phyloP scores from a whole-genome alignment of 2,888 invertebrate genomes.

The Lordiphosa andalusiaca region DNA sequence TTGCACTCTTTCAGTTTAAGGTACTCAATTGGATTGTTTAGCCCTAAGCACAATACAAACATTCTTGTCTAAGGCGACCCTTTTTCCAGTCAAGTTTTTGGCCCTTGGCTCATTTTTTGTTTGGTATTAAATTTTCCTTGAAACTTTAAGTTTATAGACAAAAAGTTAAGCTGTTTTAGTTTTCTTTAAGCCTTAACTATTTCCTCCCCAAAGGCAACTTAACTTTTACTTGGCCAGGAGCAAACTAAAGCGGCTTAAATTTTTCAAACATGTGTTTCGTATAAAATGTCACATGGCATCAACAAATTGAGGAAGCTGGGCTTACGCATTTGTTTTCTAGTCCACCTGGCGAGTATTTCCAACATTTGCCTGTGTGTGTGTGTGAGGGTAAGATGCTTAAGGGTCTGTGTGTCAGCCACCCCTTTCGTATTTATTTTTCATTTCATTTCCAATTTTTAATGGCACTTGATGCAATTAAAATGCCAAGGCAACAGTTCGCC shows the following conservation, averaged over 20 bases:
- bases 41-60: conserved; percentile 50
- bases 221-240: conserved; percentile 52
- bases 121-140: conserved; percentile 25
- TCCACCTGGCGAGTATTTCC: conserved; percentile 37
- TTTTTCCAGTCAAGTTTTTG: conserved; percentile 28
- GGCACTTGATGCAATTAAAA: conserved; percentile 71
- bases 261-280: conserved; percentile 53
- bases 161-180: conserved; percentile 66
- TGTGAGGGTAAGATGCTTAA: conserved; percentile 28
- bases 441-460: conserved; percentile 69
- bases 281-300: not conserved
- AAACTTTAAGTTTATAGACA: conserved; percentile 43
- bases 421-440: conserved; percentile 58
- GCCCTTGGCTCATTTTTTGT: conserved; percentile 23
- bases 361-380: conserved; percentile 31
- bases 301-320: conserved; percentile 9
- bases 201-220: conserved; percentile 55
- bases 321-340: conserved; percentile 17
- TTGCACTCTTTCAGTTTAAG: conserved; percentile 8
- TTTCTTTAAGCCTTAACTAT: conserved; percentile 19
- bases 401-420: conserved; percentile 3
- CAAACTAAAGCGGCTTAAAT: conserved; percentile 68
- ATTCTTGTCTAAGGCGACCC: conserved; percentile 41
- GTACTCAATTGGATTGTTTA: conserved; percentile 55
- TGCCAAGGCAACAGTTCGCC: conserved; percentile 53